Conservation (phyloP, 2,113 vertebrate genomes). For the Myrmecophaga tridactyla region DNA sequence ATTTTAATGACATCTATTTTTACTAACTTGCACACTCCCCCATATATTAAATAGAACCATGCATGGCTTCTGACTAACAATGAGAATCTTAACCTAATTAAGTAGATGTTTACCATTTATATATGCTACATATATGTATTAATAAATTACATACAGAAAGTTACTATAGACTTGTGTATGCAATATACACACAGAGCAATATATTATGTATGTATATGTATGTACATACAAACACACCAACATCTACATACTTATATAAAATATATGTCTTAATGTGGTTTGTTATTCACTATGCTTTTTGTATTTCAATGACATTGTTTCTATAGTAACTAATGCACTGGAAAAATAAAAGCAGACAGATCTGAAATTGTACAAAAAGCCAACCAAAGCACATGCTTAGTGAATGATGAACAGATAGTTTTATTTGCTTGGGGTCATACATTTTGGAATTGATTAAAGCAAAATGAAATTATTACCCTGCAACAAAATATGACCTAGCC, state of each 20-base stretch:
- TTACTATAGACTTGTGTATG: no score
- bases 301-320: conserved; percentile 55
- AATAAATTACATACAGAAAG: no score
- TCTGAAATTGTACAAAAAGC: conserved; percentile 38
- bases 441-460: not conserved
- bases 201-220: no score
- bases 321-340: conserved; percentile 66
- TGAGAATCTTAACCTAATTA: not conserved
- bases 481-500: not conserved
- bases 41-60: no score
- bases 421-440: not conserved
- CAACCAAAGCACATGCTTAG: conserved; percentile 25
- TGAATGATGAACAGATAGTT: not conserved
- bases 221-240: not conserved
- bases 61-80: not conserved
- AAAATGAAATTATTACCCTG: not conserved
- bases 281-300: not conserved
- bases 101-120: no score
- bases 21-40: not conserved
- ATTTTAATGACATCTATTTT: conserved; percentile 8
- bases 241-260: not conserved
- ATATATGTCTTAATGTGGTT: not conserved
- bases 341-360: conserved; percentile 43
- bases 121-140: no score
- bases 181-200: no score